Conservation (phyloP, 2,888 invertebrate species). For the Tridacna crocea region DNA sequence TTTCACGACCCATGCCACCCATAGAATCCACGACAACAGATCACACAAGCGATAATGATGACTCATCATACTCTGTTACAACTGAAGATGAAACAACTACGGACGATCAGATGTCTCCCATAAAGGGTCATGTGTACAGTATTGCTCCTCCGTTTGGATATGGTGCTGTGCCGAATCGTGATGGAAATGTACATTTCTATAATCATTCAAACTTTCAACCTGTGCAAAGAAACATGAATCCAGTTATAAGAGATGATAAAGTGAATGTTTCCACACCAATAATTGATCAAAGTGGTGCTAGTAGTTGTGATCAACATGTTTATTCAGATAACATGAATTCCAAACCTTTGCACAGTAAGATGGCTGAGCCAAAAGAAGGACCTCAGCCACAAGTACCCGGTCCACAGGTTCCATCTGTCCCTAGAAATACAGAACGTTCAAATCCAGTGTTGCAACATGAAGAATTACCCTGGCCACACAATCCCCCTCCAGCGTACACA, state of each 20-base stretch:
- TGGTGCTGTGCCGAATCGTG: conserved; percentile 20
- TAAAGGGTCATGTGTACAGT: conserved; percentile 24
- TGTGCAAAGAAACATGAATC: conserved; percentile 14
- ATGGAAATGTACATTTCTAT: conserved; percentile 40
- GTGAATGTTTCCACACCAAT: not conserved
- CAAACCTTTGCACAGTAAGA: not conserved
- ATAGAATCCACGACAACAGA: conserved; percentile 53
- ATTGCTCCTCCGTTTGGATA: conserved; percentile 34
- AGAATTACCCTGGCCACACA: conserved; percentile 57
- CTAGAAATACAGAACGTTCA: conserved; percentile 10
- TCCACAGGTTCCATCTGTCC: conserved; percentile 8
- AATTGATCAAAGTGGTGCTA: conserved; percentile 30
- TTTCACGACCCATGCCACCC: conserved; percentile 43
- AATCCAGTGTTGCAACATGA: conserved; percentile 20
- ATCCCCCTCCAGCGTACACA: conserved; percentile 53
- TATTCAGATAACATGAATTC: not conserved
- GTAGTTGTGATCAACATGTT: conserved; percentile 1
- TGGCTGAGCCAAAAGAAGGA: conserved; percentile 31
- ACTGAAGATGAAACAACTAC: conserved; percentile 51
- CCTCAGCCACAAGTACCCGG: conserved; percentile 58
- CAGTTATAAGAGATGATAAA: conserved; percentile 19
- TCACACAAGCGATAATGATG: conserved; percentile 57
- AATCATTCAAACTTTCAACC: conserved; percentile 53
- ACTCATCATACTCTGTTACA: conserved; percentile 42
- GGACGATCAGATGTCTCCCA: conserved; percentile 51